Conservation (phyloP, 2,888 invertebrate genomes). For the Papilio demoleus region DNA sequence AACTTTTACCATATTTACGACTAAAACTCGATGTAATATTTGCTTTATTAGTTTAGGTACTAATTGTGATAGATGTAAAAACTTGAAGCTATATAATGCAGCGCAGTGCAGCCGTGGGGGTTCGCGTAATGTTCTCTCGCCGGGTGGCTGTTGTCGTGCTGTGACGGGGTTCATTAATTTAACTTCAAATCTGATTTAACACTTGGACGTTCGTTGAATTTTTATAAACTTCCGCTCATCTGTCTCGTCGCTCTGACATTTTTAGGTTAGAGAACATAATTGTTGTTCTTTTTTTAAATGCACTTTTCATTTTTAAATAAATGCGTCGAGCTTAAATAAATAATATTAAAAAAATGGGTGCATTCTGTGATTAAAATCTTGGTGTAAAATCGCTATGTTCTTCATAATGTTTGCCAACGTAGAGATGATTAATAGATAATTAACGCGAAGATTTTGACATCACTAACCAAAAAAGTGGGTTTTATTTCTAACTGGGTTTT, state of each 20-base stretch:
- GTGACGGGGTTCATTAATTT: slow-evolving; percentile 38
- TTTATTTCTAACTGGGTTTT: too few relatives aligned
- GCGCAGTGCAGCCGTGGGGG: slow-evolving; percentile 7
- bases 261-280: slow-evolving; percentile 1
- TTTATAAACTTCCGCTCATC: slow-evolving; percentile 25
- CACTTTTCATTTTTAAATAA: too few relatives aligned
- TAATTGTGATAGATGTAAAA: background rate
- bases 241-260: background rate
- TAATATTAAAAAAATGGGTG: too few relatives aligned
- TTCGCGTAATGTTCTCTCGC: slow-evolving; percentile 26
- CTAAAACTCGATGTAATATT: too few relatives aligned
- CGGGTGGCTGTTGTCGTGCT: slow-evolving; percentile 30
- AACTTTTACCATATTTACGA: too few relatives aligned
- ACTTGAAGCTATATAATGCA: background rate
- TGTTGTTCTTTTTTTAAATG: background rate
- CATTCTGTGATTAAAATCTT: too few relatives aligned
- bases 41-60: background rate
- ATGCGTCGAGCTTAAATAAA: too few relatives aligned
- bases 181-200: slow-evolving; percentile 34
- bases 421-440: too few relatives aligned
- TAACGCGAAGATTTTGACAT: too few relatives aligned
- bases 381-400: too few relatives aligned
- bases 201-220: slow-evolving; percentile 34
- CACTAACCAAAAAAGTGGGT: too few relatives aligned
- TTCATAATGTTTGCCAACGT: too few relatives aligned